phyloP scores from a whole-genome alignment of 2,888 invertebrate species.

The Hypolimnas misippus region DNA sequence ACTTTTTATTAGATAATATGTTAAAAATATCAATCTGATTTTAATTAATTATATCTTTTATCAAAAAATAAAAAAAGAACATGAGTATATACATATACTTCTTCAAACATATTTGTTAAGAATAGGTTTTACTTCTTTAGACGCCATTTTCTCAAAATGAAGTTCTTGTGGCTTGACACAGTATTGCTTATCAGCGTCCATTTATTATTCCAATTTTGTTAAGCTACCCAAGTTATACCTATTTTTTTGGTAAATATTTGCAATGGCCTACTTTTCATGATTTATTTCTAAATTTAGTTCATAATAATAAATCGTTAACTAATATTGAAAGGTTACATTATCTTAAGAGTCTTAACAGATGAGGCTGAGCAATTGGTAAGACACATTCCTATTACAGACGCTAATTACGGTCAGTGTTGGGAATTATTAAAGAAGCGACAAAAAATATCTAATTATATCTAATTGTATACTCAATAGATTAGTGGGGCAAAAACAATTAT shows the following conservation, averaged over 20 bases:
- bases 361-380: constrained; percentile 45
- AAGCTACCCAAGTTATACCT: no score
- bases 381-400: constrained; percentile 33
- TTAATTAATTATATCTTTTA: no score
- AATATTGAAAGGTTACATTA: constrained; percentile 39
- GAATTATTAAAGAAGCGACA: constrained; percentile 37
- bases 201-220: no score
- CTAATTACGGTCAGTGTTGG: constrained; percentile 43
- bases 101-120: no score
- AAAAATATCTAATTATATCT: constrained; percentile 36
- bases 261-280: constrained; percentile 45
- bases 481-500: constrained; percentile 42
- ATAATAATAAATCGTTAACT: constrained; percentile 39
- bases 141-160: no score
- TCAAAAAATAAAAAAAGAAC: no score
- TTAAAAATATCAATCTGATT: no score
- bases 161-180: no score
- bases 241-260: constrained; percentile 38
- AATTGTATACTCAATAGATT: constrained; percentile 37
- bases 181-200: no score
- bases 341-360: constrained; percentile 31
- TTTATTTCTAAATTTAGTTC: constrained; percentile 40
- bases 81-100: no score
- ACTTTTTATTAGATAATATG: no score
- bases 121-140: no score